These are phyloP conservation scores for Heteromormyrus szaboi DNA, from an alignment of 2,797 vertebrate species.

Conservation along the genomic window DNA sequence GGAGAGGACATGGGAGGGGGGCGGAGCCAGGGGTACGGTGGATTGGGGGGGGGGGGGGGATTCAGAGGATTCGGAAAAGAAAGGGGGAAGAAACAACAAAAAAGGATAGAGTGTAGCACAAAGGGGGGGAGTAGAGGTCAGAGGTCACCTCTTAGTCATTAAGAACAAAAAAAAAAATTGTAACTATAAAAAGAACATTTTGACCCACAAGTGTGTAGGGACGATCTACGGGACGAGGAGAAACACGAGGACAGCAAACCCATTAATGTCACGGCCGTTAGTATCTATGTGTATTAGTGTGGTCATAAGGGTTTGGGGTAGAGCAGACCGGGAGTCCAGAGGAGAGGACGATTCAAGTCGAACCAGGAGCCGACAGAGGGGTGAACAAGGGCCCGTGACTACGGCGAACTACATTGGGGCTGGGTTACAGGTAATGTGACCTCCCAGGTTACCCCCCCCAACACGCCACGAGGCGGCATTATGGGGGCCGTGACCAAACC, in stretches of 20 bases:
- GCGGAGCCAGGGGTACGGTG: slow-evolving; percentile 45
- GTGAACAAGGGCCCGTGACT: background rate
- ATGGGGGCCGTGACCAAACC: background rate
- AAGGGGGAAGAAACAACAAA: slow-evolving; percentile 49
- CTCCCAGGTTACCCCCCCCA: background rate
- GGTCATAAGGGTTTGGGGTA: background rate
- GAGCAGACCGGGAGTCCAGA: background rate
- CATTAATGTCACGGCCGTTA: slow-evolving; percentile 29
- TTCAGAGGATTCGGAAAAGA: slow-evolving; percentile 2
- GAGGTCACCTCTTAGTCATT: slow-evolving; percentile 36
- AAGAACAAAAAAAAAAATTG: slow-evolving; percentile 26
- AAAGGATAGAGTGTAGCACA: slow-evolving; percentile 47
- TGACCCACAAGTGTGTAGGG: slow-evolving; percentile 28
- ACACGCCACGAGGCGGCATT: background rate
- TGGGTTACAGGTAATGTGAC: background rate
- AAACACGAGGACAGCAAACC: slow-evolving; percentile 11
- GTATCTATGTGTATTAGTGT: slow-evolving; percentile 31
- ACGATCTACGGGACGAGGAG: slow-evolving; percentile 19
- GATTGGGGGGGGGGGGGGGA: slow-evolving; percentile 40
- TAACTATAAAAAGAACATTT: background rate
- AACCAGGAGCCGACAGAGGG: background rate
- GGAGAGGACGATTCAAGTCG: background rate
- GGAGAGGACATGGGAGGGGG: no score
- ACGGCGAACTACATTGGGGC: background rate
- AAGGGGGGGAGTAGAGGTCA: slow-evolving; percentile 31